phyloP scores from a whole-genome alignment of 1,140 invertebrate species.

The Alviniconcha marisindica region DNA sequence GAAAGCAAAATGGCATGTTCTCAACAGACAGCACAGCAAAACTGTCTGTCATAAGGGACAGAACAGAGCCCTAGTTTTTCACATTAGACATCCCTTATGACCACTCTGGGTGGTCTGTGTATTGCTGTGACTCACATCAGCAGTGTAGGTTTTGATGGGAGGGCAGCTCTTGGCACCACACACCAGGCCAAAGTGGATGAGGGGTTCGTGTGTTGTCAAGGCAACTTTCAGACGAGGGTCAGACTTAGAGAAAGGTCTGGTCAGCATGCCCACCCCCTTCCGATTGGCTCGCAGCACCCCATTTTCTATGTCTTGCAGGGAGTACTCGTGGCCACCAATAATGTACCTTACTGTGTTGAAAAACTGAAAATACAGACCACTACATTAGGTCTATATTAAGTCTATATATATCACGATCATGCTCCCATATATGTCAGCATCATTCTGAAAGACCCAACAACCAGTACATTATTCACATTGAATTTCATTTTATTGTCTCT shows the following conservation, averaged over 20 bases:
- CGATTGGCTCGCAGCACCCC: conserved; percentile 76
- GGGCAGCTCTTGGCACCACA: conserved; percentile 76
- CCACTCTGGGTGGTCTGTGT: too few relatives aligned
- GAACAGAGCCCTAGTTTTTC: too few relatives aligned
- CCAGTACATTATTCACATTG: too few relatives aligned
- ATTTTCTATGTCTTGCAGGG: conserved; percentile 77
- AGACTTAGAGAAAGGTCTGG: conserved; percentile 71
- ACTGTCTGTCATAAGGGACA: too few relatives aligned
- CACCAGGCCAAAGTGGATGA: conserved; percentile 77
- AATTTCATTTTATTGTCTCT: too few relatives aligned
- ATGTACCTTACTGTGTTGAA: conserved; percentile 76
- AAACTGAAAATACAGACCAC: conserved; percentile 72
- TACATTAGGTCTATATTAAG: too few relatives aligned
- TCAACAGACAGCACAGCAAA: too few relatives aligned
- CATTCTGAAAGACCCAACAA: too few relatives aligned
- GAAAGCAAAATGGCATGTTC: too few relatives aligned
- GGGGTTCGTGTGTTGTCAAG: conserved; percentile 72
- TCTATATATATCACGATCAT: too few relatives aligned
- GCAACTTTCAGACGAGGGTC: conserved; percentile 74
- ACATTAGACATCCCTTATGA: too few relatives aligned
- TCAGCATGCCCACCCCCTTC: conserved; percentile 73
- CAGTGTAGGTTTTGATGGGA: conserved; percentile 76
- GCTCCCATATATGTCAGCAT: too few relatives aligned
- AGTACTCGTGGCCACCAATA: conserved; percentile 76
- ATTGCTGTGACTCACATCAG: conserved; percentile 65